Evolutionary conservation across 2,888 invertebrate species (phyloP), one percentile per base, ranked within the genome.

Genomic region (Temnothorax ravouxi): DNA sequence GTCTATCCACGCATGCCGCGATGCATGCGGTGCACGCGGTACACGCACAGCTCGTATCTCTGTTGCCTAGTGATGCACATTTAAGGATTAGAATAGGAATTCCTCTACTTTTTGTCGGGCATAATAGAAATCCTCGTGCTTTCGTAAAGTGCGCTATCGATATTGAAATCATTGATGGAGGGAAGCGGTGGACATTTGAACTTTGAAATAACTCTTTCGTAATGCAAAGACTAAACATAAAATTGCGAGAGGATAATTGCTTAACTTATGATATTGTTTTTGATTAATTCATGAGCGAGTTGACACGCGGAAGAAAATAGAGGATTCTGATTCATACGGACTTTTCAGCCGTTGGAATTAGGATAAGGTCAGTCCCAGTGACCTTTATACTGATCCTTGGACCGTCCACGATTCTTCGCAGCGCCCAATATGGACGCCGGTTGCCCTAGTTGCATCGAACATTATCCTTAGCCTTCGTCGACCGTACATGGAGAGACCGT

Each of bases 291-390:
- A n/a, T 13, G n/a, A 29, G 13, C 4, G 5, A 77, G 41, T 67
- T 44, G 41, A 77, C 25, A 21, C 9, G 4, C 18, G 29, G 34
- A 34, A 54, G 9, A 21, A 25, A 77, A 67, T 34, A n/a, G 54
- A 54, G 25, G 13, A 6, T 18, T 25, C 25, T 66, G n/a, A 85
- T 84, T 80, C 11, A 56, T 11, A 72, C 56, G 21, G 61, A 18
- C 29, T 29, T 75, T 62, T 72, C 72, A 72, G 41, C 13, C 74
- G 54, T 11, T n/a, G 89, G 87, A 94, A 93, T 93, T 93, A 84
- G 93, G 93, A 89, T 94, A 93, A 94, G 93, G 93, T 93, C 93
- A 91, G 85, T 84, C 79, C 34, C 84, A 89, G 76, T 91, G 92
- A 93, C 92, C 93, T 93, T 91, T 91, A 77, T 86, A 81, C 64